These are phyloP conservation scores for Alethe castanea DNA, from an alignment of 2,113 vertebrate species.

Conservation along the genomic window DNA sequence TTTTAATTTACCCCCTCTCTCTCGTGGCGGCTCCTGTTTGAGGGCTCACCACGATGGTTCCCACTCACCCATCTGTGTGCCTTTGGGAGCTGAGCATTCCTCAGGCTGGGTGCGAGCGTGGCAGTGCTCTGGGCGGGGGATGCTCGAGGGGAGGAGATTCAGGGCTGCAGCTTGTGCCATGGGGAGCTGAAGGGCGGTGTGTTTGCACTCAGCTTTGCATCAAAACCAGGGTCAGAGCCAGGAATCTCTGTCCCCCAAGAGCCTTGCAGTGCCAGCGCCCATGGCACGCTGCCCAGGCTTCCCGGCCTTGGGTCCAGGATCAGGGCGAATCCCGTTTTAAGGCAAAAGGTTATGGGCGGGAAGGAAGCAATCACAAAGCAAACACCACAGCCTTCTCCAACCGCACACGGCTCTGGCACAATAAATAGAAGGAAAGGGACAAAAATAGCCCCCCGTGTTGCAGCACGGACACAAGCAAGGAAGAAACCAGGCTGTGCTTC, in stretches of 20 bases:
- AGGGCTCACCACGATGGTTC: not conserved
- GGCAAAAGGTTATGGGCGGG: constrained; percentile 21
- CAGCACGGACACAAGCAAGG: not conserved
- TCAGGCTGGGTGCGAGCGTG: not conserved
- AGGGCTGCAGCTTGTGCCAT: not conserved
- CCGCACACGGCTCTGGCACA: not conserved
- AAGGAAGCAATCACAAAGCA: constrained; percentile 28
- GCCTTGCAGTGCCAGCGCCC: not conserved
- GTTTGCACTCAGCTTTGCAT: not conserved
- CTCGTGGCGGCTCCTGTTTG: not conserved
- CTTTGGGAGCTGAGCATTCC: not conserved
- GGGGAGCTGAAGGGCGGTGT: not conserved
- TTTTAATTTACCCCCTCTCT: not conserved
- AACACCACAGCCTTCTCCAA: not conserved
- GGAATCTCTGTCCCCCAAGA: not conserved
- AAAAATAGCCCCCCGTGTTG: not conserved
- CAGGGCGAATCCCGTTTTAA: not conserved
- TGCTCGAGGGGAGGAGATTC: not conserved
- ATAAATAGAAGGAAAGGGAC: constrained; percentile 23
- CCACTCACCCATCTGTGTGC: not conserved
- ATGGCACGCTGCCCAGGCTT: not conserved
- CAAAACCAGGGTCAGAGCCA: not conserved
- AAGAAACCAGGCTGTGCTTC: not conserved
- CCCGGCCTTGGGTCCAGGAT: not conserved
- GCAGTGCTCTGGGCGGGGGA: not conserved